Evolutionary conservation across 1,140 invertebrate species (phyloP), one percentile per base, ranked within the genome.

Genomic region (Chironomus tepperi): DNA sequence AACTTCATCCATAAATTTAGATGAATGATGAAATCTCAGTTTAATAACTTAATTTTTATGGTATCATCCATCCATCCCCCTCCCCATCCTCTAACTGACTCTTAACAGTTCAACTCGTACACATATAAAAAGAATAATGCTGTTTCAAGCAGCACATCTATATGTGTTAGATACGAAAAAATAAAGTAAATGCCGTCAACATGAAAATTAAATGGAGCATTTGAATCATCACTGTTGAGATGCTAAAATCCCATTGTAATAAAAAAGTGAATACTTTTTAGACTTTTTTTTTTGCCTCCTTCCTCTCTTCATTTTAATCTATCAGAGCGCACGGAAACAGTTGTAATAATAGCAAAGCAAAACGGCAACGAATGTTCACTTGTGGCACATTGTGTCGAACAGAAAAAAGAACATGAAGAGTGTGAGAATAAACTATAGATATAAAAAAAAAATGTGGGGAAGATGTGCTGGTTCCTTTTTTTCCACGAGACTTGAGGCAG

Each of bases 141-240:
- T 34, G 5, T 34, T 34, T 34, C 24, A 34, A 34, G 5, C 24
- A 34, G 2, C 24, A 34, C 24, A 34, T 34, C 24, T 34, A 34
- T 2, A 34, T 34, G 24, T 34, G 24, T 34, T 34, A 34, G 24
- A 34, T 2, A 34, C 24, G 5, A 34, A 34, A 34, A 34, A 34
- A 34, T 2, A 34, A 34, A 5, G n/a, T 57, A n/a, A 57, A 12
- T 57, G 12, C 47, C 47, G 47, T 57, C 47, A 57, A 57, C 47
- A 57, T 57, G 47, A 57, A 57, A 57, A 57, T 57, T 57, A 57
- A 57, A 57, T 57, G 47, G 47, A 70, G 65, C 65, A 70, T 70
- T 70, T 70, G 19, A 70, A 70, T 70, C 65, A 70, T 70, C 65
- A 21, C 16, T 8, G 65, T 21, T 57, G 19, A 70, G 65, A 70